A percentile compares a stretch with the other conserved stretches of the same genome.
These are phyloP conservation scores for Acomys russatus DNA, from an alignment of 2,797 vertebrate genomes.

Conservation along the genomic window DNA sequence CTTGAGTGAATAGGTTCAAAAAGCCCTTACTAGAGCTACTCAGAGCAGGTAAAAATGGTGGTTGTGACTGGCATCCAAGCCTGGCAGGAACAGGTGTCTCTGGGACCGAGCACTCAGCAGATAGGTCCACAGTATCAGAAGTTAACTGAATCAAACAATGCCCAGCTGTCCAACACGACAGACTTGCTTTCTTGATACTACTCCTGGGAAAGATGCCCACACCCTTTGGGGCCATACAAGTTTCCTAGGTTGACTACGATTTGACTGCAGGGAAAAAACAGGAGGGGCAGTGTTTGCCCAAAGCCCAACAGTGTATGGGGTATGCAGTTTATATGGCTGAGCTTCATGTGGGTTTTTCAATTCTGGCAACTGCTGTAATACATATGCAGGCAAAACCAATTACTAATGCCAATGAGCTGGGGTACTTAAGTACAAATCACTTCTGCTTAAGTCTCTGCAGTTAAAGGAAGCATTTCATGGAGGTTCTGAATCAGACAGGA, in stretches of 20 bases:
- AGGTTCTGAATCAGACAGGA: background rate
- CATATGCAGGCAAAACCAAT: background rate
- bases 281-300: background rate
- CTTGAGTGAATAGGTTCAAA: background rate
- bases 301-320: background rate
- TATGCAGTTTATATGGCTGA: background rate
- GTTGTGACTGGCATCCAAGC: background rate
- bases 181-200: background rate
- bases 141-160: background rate
- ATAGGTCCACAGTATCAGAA: fast-evolving
- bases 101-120: background rate
- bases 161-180: background rate
- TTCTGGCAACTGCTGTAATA: background rate
- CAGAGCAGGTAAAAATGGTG: background rate
- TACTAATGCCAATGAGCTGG: background rate
- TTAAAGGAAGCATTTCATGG: background rate
- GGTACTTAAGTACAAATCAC: background rate
- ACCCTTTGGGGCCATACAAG: background rate
- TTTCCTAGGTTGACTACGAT: no score
- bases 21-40: background rate
- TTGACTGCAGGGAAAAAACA: no score
- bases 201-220: background rate
- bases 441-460: background rate
- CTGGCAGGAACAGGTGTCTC: no score
- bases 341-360: background rate